Conservation (phyloP, 2,797 vertebrate species). For the Coregonus suidteri region DNA sequence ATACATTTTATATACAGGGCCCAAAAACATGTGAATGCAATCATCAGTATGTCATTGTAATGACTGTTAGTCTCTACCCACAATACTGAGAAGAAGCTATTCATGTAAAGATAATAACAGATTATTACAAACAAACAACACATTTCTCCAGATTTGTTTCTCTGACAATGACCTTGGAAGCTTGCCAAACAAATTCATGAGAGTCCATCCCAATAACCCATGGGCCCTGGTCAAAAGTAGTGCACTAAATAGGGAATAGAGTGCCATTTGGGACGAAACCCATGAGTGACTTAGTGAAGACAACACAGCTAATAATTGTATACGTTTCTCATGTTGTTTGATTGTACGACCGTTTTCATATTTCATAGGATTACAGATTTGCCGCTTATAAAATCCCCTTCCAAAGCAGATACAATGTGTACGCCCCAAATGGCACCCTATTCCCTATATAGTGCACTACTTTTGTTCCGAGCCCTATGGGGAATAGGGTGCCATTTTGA, state of each 20-base stretch:
- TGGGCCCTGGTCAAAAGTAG: neutral
- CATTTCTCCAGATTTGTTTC: conserved; percentile 17
- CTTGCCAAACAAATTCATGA: conserved; percentile 9
- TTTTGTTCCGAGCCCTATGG: neutral
- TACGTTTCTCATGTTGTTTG: conserved; percentile 28
- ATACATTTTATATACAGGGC: conserved; percentile 1
- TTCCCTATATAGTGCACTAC: too few relatives aligned
- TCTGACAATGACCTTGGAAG: conserved; percentile 18
- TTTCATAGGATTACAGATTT: conserved; percentile 30
- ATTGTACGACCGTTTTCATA: conserved; percentile 36
- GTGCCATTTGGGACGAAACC: conserved; percentile 4
- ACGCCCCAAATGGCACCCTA: too few relatives aligned
- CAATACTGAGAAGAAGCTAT: neutral
- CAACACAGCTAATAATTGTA: conserved; percentile 35
- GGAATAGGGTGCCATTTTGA: conserved; percentile 11
- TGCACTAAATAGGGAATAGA: neutral
- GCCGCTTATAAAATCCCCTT: conserved; percentile 28
- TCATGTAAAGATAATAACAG: conserved; percentile 33
- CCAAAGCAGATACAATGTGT: too few relatives aligned
- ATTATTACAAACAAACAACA: neutral
- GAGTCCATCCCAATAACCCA: neutral
- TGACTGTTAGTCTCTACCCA: neutral
- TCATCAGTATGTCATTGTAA: neutral
- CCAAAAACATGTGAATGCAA: neutral
- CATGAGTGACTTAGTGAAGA: conserved; percentile 8